Percentiles rank a stretch among this genome's conserved stretches.
These are phyloP conservation scores for Cisticola juncidis DNA, from an alignment of 2,113 vertebrate genomes.

Conservation along the genomic window DNA sequence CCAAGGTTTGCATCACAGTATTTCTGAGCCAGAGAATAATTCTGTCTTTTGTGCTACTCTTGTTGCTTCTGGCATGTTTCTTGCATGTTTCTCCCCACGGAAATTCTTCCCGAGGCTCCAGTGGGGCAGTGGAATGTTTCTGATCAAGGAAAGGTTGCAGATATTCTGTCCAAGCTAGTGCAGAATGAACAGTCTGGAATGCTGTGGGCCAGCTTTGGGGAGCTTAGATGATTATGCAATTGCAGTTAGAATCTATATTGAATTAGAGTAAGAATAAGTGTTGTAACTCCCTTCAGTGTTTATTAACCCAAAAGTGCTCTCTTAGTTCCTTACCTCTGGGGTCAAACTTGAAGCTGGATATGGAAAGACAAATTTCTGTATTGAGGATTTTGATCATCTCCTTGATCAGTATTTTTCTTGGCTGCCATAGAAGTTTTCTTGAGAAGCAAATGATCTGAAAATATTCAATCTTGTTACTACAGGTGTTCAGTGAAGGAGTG, in stretches of 20 bases:
- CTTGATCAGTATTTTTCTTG: background rate
- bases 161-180: background rate
- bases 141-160: background rate
- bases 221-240: background rate
- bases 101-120: constrained; percentile 10
- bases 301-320: background rate
- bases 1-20: constrained; percentile 77
- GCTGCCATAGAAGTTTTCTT: background rate
- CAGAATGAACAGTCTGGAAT: background rate
- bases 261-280: background rate
- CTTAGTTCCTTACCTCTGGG: background rate
- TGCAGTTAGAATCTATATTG: background rate
- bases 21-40: background rate
- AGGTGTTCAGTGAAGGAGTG: background rate
- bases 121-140: background rate
- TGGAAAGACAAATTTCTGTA: background rate
- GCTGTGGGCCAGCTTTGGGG: background rate
- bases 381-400: background rate
- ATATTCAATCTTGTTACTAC: background rate
- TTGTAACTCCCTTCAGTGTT: background rate
- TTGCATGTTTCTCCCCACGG: background rate
- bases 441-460: background rate
- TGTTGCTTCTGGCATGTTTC: background rate
- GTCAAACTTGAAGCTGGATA: background rate
- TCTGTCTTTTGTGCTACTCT: background rate